Evolutionary conservation across 2,888 invertebrate genomes (phyloP).

Genomic region (Branchipolynoe longqiensis): DNA sequence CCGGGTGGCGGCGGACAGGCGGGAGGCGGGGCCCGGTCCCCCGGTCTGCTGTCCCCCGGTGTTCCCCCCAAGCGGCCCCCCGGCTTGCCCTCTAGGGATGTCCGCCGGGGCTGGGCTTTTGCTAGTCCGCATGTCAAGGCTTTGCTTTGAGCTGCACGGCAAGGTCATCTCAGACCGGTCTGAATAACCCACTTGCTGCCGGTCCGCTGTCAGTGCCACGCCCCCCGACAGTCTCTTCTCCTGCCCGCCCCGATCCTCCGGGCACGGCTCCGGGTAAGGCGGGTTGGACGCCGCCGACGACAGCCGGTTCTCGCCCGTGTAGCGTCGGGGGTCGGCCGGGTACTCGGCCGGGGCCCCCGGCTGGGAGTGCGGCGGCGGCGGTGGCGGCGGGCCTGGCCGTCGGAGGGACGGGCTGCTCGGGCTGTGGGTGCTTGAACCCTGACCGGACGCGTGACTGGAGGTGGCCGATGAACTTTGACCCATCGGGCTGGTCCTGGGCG

Average conservation of each 20-base stretch:
- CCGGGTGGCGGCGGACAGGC: background rate
- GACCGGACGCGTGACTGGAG: conserved; percentile 69
- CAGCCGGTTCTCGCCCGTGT: background rate
- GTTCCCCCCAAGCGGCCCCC: background rate
- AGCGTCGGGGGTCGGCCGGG: background rate
- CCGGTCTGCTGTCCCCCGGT: too few relatives aligned
- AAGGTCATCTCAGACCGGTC: background rate
- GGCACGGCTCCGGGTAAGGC: background rate
- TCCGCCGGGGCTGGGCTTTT: conserved; percentile 17
- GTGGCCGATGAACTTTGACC: conserved; percentile 75
- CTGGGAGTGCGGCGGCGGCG: background rate
- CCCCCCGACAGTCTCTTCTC: conserved; percentile 12
- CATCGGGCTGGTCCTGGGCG: conserved; percentile 71
- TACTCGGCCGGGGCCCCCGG: background rate
- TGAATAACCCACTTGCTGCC: background rate
- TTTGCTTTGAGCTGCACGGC: background rate
- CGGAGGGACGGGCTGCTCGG: conserved; percentile 56
- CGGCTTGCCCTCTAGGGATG: background rate
- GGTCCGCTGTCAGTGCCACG: background rate
- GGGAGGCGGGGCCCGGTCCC: background rate
- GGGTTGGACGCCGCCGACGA: background rate
- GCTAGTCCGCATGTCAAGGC: background rate
- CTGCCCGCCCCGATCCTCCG: background rate
- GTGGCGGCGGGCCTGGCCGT: conserved; percentile 59
- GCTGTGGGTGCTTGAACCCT: conserved; percentile 41